Evolutionary conservation across 2,113 vertebrate species (phyloP).

Genomic region (Gobius niger): DNA sequence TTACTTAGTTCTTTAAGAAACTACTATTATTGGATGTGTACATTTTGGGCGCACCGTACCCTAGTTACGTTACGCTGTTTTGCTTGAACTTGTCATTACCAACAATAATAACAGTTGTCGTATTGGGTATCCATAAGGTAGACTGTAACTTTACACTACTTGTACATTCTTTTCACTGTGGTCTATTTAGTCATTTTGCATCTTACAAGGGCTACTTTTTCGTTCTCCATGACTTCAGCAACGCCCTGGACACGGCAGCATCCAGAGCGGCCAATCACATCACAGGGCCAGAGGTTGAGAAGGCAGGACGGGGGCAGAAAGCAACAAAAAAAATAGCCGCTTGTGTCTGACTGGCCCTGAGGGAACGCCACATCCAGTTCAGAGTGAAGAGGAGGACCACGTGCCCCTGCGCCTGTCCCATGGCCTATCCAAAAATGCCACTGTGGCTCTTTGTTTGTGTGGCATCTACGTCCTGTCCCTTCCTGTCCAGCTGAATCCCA

Average conservation of each 20-base stretch:
- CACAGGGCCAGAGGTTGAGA: slow-evolving; percentile 38
- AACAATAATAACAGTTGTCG: neutral
- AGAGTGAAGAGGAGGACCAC: slow-evolving; percentile 20
- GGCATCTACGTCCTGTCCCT: slow-evolving; percentile 21
- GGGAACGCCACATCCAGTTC: slow-evolving; percentile 51
- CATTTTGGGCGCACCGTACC: too few relatives aligned
- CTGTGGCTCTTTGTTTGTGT: slow-evolving; percentile 36
- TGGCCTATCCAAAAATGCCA: slow-evolving; percentile 65
- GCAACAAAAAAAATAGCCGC: slow-evolving; percentile 41
- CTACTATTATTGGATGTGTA: too few relatives aligned
- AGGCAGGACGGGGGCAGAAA: slow-evolving; percentile 34
- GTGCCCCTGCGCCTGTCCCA: slow-evolving; percentile 38
- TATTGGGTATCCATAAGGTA: neutral
- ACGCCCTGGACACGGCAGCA: slow-evolving; percentile 15
- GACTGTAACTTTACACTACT: neutral
- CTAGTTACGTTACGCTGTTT: neutral
- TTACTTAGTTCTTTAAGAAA: too few relatives aligned
- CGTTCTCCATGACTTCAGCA: slow-evolving; percentile 15
- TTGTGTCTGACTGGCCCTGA: slow-evolving; percentile 30
- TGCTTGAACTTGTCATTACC: neutral
- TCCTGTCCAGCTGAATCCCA: slow-evolving; percentile 19
- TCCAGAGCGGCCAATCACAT: slow-evolving; percentile 49
- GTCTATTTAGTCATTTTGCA: slow-evolving; percentile 14
- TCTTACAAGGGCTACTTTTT: slow-evolving; percentile 15
- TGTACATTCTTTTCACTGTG: neutral